Evolutionary conservation across 2,888 invertebrate species (phyloP).

Genomic region (Agelastica alni): DNA sequence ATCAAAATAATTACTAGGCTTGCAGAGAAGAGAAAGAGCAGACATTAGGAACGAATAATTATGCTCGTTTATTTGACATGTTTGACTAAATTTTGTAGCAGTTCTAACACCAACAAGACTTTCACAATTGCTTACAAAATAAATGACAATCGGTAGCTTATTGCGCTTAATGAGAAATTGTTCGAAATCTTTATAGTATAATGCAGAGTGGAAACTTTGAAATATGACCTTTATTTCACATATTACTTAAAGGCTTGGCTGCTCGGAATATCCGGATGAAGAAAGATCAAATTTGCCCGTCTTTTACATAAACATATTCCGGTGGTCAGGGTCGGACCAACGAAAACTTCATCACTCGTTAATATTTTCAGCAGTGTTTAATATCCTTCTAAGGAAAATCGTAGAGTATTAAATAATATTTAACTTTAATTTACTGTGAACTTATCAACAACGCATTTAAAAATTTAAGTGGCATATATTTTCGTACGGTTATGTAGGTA

Average conservation of each 20-base stretch:
- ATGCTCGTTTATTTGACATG: slow-evolving; percentile 53
- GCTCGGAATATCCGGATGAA: slow-evolving; percentile 12
- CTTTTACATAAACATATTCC: slow-evolving; percentile 35
- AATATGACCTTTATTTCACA: slow-evolving; percentile 41
- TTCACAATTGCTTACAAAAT: slow-evolving; percentile 55
- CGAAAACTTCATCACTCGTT: no score
- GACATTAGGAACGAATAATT: slow-evolving; percentile 45
- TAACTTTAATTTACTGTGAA: no score
- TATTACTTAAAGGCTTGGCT: slow-evolving; percentile 31
- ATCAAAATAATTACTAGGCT: slow-evolving; percentile 40
- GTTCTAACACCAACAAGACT: slow-evolving; percentile 49
- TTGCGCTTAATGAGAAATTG: slow-evolving; percentile 57
- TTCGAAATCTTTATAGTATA: slow-evolving; percentile 55
- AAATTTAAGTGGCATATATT: no score
- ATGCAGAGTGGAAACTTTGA: slow-evolving; percentile 34
- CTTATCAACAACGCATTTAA: no score
- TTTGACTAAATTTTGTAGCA: slow-evolving; percentile 48
- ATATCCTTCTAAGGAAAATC: no score
- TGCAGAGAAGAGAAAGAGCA: slow-evolving; percentile 9
- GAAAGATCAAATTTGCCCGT: slow-evolving; percentile 38
- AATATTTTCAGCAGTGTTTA: no score
- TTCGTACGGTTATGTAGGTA: no score
- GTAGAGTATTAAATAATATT: no score
- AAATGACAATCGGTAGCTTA: slow-evolving; percentile 57
- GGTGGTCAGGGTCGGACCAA: background rate